Evolutionary conservation across 2,113 vertebrate species (phyloP), one percentile per base, ranked within the genome.

Genomic region (Ictalurus punctatus): DNA sequence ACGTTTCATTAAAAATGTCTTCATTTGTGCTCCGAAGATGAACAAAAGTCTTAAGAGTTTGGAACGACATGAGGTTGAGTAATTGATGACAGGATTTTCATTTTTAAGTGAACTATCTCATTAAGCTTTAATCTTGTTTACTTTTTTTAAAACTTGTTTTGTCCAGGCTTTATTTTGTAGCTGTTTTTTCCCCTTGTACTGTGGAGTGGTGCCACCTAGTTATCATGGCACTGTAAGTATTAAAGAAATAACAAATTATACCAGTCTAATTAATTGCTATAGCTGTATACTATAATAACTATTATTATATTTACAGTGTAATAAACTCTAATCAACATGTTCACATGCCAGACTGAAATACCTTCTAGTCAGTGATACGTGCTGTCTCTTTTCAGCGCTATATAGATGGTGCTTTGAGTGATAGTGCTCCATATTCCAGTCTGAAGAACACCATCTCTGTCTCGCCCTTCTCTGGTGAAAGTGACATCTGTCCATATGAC

Each of bases 211-310:
- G 67, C 97, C 97, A 21, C 98, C 97, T 0, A 94, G 97, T 0
- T 99, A 97, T 93, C 95, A 96, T 93, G 97, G 97, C 67, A 96
- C 95, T 96, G 98, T 99, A 92, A 97, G 97, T 97, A 71, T 17
- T 17, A 85, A 40, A 82, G 37, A 56, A 59, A 23, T 7, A 85
- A n/a, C 27, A 54, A 56, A 78, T 61, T 37, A 25, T 40, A 25
- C 23, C n/a, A 59, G 80, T 58, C 23, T 25, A 79, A 78, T 48
- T 54, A 12, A 54, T 54, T 54, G 16, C 48, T 10, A 16, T n/a
- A 30, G 2, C 48, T 19, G 6, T 80, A 56, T 30, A 56, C 5
- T 56, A 54, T 80, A 80, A 54, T 54, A 3, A 9, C 27, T 81
- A 19, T 27, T 56, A 30, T 0, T 83, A 83, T 40, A 61, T 25